Conservation (phyloP, 2,113 vertebrate species). For the Zosterops japonicus region DNA sequence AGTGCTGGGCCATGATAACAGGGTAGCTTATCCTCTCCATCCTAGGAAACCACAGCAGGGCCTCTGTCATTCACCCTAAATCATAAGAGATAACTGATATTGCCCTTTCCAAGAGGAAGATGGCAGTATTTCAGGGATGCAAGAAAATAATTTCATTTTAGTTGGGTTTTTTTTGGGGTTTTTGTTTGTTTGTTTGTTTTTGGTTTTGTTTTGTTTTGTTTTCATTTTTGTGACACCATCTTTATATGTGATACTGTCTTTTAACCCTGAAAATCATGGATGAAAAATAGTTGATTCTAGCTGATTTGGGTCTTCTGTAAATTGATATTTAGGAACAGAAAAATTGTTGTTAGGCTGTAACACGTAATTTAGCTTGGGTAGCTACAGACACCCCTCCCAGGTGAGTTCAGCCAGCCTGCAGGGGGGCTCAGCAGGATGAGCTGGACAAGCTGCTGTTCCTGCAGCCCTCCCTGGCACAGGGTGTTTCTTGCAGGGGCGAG, state of each 20-base stretch:
- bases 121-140: not conserved
- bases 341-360: not conserved
- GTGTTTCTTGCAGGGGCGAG: fast-evolving
- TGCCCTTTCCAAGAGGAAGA: not conserved
- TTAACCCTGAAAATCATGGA: not conserved
- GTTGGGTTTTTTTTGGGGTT: too few species aligned
- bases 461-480: not conserved
- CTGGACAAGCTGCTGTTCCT: not conserved
- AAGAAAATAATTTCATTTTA: not conserved
- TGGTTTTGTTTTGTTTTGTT: too few species aligned
- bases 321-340: not conserved
- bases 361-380: not conserved
- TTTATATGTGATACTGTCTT: not conserved
- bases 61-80: not conserved
- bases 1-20: not conserved
- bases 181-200: too few species aligned
- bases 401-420: not conserved
- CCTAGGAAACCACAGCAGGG: not conserved
- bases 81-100: not conserved
- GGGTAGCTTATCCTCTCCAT: not conserved
- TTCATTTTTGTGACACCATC: not conserved
- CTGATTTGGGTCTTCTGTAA: not conserved
- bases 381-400: not conserved
- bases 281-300: not conserved
- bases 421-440: not conserved